These are phyloP conservation scores for Dissostichus mawsoni DNA, from an alignment of 2,113 vertebrate genomes.

Conservation along the genomic window DNA sequence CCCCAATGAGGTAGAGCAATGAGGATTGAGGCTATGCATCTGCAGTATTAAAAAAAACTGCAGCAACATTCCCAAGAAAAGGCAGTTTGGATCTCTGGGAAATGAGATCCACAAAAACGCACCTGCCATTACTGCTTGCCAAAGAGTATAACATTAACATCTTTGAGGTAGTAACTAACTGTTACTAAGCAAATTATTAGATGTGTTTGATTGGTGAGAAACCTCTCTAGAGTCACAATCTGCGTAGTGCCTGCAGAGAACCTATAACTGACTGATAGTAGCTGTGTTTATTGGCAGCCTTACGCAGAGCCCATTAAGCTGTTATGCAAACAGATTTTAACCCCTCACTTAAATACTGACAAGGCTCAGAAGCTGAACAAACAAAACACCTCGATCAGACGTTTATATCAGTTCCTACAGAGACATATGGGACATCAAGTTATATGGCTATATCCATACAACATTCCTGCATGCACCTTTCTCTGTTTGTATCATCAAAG, in stretches of 20 bases:
- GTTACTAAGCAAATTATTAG: not conserved
- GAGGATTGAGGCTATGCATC: no score
- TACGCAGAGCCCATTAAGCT: conserved; percentile 1
- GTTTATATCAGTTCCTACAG: conserved; percentile 8
- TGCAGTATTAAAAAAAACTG: no score
- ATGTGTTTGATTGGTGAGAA: not conserved
- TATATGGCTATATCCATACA: conserved; percentile 37
- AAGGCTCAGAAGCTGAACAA: not conserved
- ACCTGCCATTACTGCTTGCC: no score
- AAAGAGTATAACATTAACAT: no score
- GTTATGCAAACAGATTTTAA: conserved; percentile 11
- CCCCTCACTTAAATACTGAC: conserved; percentile 1
- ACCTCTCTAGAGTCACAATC: not conserved
- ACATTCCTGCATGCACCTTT: conserved; percentile 27
- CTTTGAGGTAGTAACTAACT: no score
- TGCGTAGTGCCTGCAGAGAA: not conserved
- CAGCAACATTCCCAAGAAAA: no score
- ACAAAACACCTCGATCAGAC: conserved; percentile 6
- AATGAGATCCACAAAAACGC: no score
- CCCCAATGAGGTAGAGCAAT: no score
- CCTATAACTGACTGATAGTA: not conserved
- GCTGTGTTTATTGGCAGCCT: conserved; percentile 16
- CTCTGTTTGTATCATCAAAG: conserved; percentile 63
- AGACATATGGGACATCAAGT: conserved; percentile 12
- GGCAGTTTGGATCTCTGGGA: no score